Base-by-base conservation (phyloP, 2,113 vertebrate genomes). In the Brachionichthys hirsutus region DNA sequence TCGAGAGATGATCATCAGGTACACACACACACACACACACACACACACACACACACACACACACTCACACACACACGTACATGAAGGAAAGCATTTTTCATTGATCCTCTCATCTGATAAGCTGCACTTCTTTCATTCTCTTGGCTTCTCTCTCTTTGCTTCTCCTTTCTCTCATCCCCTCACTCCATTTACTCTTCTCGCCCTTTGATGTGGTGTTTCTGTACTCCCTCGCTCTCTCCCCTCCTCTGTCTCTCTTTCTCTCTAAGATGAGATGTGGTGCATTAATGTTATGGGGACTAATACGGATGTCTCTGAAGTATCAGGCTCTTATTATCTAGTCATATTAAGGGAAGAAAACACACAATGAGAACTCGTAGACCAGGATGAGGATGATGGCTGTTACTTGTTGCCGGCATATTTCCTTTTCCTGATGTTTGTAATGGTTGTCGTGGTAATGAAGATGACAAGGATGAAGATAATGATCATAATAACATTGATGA, bases 1-100 rank as follows among this genome's bases (percentile, higher is more conserved):
- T 42, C 78, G 94, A 9, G 95, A 97, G 69, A 88, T 96, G 46
- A 90, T 97, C 57, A 92, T 97, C 61, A 95, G 95, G 96, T 98
- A 69, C 47, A 41, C 42, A 12, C 35, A 42, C 16, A 40, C 16
- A 56, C 41, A 52, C 54, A 36, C 15, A 3, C 44, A 10, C 34
- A 1, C 52, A 35, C 34, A 8, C 24, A 12, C 43, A 3, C 59
- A 44, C 34, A 30, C 22, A 41, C 46, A 34, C 14, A 22, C 22
- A 24, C 30, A 43, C 15, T 11, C 13, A 42, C 16, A 53, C n/a
- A 47, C 20, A 19, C 13, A 12, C 38, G 12, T 41, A 8, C 53
- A 44, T 10, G 17, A 13, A 41, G 38, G 12, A 62, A 4, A 42
- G 58, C 71, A 65, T 79, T 73, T 49, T 77, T 75, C 50, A 61